Base-by-base conservation (phyloP, 2,113 vertebrate species). In the Climacteris rufus region DNA sequence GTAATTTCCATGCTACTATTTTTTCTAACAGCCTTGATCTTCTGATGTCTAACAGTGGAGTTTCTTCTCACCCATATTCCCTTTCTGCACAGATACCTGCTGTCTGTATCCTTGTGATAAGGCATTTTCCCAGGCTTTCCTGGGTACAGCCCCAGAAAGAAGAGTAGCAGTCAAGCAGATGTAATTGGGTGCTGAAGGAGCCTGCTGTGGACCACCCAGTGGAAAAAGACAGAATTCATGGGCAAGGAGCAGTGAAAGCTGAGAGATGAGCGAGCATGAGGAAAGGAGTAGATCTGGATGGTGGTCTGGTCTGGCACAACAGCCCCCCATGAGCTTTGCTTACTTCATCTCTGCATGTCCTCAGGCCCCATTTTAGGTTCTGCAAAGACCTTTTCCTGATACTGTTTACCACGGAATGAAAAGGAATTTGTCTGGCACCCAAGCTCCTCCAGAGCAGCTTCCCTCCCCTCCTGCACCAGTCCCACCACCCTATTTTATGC, bases 361-460 rank as follows among this genome's bases (percentile, higher is more conserved):
- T 14, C 39, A 44, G 37, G 20, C 8, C 60, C 44, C 5, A 0
- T 57, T 83, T 63, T 39, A 78, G 25, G 27, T 15, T 66, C 52
- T 87, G 35, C 30, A 63, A 75, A 66, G 24, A 42, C 18, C 4
- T 63, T 92, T 30, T 52, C 30, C n/a, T 31, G 24, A 37, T 33
- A 37, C 28, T 5, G 1, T 54, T 50, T 49, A 40, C 45, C 23
- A 10, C 10, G n/a, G 33, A 65, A 21, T 0, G 0, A 35, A 64
- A 37, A 78, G 19, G 15, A 54, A 24, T 64, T 88, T 75, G 13
- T 49, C n/a, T 3, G 0, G 10, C 24, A 47, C 61, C 25, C 1
- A 4, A 40, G 37, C 18, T 75, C 28, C 33, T 80, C 30, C 6
- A 11, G 40, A 61, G 39, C 25, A 28, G 30, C 53, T 89, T 91